Conservation (phyloP, 2,113 vertebrate genomes). For the Oophaga pumilio region DNA sequence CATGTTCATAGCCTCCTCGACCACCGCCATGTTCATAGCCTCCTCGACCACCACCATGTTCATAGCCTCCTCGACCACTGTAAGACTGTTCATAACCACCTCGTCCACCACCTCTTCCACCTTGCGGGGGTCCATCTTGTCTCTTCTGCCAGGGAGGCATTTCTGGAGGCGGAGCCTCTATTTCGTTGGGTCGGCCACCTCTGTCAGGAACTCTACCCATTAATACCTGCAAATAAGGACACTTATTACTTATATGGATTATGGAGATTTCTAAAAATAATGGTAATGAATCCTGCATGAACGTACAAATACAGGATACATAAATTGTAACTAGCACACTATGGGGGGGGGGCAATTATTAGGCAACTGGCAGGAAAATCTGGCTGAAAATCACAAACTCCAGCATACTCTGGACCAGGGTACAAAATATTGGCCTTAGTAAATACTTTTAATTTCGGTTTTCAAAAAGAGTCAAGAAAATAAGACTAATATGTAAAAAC, state of each 20-base stretch:
- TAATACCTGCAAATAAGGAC: slow-evolving; percentile 76
- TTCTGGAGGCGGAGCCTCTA: slow-evolving; percentile 94
- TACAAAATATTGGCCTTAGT: too few relatives aligned
- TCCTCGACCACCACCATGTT: slow-evolving; percentile 69
- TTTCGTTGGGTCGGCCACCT: slow-evolving; percentile 95
- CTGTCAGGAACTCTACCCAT: slow-evolving; percentile 97
- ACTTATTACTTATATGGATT: background rate
- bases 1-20: slow-evolving; percentile 81
- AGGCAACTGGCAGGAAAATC: too few relatives aligned
- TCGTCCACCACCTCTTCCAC: slow-evolving; percentile 81
- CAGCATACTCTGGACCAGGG: too few relatives aligned
- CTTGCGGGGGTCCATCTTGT: slow-evolving; percentile 84
- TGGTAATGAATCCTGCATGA: background rate
- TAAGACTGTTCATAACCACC: slow-evolving; percentile 81
- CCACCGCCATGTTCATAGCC: slow-evolving; percentile 71
- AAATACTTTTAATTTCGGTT: background rate
- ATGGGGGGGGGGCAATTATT: too few relatives aligned
- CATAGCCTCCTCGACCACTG: slow-evolving; percentile 83
- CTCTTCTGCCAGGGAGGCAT: slow-evolving; percentile 99
- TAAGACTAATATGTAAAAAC: background rate
- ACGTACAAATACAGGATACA: background rate
- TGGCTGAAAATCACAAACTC: too few relatives aligned
- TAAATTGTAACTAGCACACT: too few relatives aligned
- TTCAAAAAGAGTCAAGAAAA: background rate
- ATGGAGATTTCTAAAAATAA: background rate